Percentiles rank a stretch among this genome's conserved stretches.
Evolutionary conservation across 2,888 invertebrate genomes (phyloP).

Genomic region (Punctoribates punctum): DNA sequence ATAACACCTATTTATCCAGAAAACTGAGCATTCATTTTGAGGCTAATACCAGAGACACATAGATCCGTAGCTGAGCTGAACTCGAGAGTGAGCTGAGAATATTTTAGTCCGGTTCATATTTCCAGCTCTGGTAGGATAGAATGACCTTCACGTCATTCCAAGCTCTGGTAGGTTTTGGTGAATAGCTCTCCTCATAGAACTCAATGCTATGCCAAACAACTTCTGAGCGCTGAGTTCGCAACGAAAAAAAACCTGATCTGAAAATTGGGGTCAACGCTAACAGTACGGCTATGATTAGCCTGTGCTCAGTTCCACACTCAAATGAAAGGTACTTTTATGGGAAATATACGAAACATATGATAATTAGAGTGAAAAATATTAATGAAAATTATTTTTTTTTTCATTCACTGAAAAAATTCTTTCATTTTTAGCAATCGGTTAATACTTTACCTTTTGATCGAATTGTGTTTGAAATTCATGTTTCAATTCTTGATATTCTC

Average conservation of each 20-base stretch:
- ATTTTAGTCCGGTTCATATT: constrained; percentile 1
- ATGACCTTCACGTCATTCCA: constrained; percentile 12
- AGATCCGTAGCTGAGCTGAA: no score
- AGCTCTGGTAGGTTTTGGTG: constrained; percentile 14
- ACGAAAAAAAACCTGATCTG: constrained; percentile 2
- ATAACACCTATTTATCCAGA: no score
- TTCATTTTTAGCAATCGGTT: not conserved
- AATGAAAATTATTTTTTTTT: constrained; percentile 8
- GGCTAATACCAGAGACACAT: no score
- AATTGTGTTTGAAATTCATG: not conserved
- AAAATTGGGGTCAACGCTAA: constrained; percentile 2
- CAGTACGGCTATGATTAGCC: not conserved
- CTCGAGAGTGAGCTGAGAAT: no score
- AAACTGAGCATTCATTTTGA: no score
- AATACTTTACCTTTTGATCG: constrained; percentile 7
- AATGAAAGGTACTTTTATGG: constrained; percentile 8
- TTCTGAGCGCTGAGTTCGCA: no score
- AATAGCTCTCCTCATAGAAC: no score
- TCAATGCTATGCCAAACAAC: no score
- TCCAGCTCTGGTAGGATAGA: not conserved
- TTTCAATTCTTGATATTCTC: not conserved
- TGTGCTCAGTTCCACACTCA: not conserved
- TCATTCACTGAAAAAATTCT: not conserved
- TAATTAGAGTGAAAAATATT: constrained; percentile 16
- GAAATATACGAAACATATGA: not conserved